Percentiles rank a stretch among this genome's conserved stretches.
These are phyloP conservation scores for Automeris io DNA, from an alignment of 2,888 invertebrate genomes.

Conservation along the genomic window DNA sequence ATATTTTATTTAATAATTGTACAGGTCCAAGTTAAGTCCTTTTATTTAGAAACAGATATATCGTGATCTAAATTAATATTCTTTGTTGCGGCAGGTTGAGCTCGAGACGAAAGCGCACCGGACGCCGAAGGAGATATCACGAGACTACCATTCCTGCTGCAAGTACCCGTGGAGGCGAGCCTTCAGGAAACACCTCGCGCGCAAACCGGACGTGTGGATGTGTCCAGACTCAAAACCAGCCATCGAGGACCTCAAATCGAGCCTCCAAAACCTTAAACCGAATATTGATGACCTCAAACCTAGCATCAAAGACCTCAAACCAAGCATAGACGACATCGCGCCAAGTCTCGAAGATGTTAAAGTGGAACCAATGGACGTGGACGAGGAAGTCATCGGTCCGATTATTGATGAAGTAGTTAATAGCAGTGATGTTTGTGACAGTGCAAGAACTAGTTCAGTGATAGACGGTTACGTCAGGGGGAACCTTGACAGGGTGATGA, in stretches of 20 bases:
- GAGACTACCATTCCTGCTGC: constrained; percentile 62
- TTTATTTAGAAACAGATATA: too few relatives aligned
- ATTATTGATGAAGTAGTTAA: constrained; percentile 29
- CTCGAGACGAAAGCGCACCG: constrained; percentile 57
- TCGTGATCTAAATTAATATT: too few relatives aligned
- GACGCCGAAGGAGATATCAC: constrained; percentile 52
- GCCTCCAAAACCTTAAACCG: constrained; percentile 18
- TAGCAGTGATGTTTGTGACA: constrained; percentile 56
- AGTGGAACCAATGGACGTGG: constrained; percentile 18
- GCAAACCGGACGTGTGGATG: constrained; percentile 49
- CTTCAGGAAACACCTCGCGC: constrained; percentile 50
- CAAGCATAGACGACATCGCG: constrained; percentile 11
- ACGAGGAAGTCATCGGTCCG: too few relatives aligned
- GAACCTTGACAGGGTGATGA: constrained; percentile 34
- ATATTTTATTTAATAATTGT: too few relatives aligned
- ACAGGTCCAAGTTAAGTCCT: too few relatives aligned
- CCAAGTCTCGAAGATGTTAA: constrained; percentile 19
- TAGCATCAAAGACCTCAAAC: neutral
- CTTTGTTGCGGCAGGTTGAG: constrained; percentile 38
- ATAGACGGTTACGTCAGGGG: constrained; percentile 39
- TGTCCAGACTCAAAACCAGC: constrained; percentile 13
- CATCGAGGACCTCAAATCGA: constrained; percentile 14
- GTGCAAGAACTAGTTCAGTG: constrained; percentile 30
- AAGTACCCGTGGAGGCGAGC: constrained; percentile 61
- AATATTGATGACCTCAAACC: neutral